Evolutionary conservation across 2,113 vertebrate species (phyloP), one percentile per base, ranked within the genome.

Genomic region (Seriola quinqueradiata): DNA sequence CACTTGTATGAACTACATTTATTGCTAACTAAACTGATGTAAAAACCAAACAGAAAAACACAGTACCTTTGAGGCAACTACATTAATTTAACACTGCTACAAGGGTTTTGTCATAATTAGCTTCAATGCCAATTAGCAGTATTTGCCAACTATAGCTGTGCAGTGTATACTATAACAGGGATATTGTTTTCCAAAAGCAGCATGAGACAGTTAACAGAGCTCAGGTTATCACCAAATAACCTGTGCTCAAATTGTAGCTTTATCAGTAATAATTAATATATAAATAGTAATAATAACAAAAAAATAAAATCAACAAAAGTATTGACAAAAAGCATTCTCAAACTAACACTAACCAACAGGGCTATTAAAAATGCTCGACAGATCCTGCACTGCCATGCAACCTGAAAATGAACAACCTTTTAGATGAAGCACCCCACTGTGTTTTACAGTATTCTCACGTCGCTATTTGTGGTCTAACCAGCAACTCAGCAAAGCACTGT

Each of bases 401-500:
- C 36, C 4, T 64, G 13, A 10, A 23, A 64, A 52, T 21, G 5
- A 52, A 52, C 8, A 21, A 21, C 50, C 7, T 52, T 42, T 2
- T 10, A 42, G 40, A 42, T 42, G 34, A 36, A 36, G 4, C 34
- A 5, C 34, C 40, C 10, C 46, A 46, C 46, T 55, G 2, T 36
- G 28, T 75, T 48, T n/a, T 69, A 63, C 38, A 75, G 34, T 65
- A 32, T 14, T 32, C 36, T 64, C 13, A 48, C 28, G 23, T n/a
- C n/a, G 21, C n/a, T 2, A 32, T n/a, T 68, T 63, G 25, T n/a
- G n/a, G 12, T 57, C n/a, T 57, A 5, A 57, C 32, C 13, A 28
- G 46, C 48, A 57, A 19, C 58, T 80, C 61, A 73, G 32, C 36
- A 73, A 59, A 13, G 34, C 36, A 57, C 46, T 28, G 70, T 19